Percentiles rank a stretch among this genome's conserved stretches.
These are phyloP conservation scores for Rhinopomastus cyanomelas DNA, from an alignment of 2,113 vertebrate genomes.

Conservation along the genomic window DNA sequence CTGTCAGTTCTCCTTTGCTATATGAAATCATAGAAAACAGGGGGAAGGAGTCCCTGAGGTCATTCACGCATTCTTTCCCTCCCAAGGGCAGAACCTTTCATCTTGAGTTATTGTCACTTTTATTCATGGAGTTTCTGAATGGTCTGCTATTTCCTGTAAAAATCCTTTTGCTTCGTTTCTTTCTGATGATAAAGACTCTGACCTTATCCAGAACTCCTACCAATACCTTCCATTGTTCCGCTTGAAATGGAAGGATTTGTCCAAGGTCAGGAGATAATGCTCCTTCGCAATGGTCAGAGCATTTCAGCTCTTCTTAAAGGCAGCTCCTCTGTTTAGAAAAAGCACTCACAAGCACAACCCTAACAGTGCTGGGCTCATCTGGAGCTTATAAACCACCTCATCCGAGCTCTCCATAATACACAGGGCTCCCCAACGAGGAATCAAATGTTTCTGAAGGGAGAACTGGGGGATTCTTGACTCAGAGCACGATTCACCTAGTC, in stretches of 20 bases:
- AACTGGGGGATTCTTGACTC: not conserved
- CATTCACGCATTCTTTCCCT: slow-evolving; percentile 41
- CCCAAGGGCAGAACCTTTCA: slow-evolving; percentile 46
- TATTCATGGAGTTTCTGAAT: slow-evolving; percentile 41
- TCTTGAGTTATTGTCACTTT: slow-evolving; percentile 27
- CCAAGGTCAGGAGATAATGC: slow-evolving; percentile 27
- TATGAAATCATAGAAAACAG: slow-evolving; percentile 45
- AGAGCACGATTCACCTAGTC: not conserved
- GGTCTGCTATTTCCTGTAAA: slow-evolving; percentile 53
- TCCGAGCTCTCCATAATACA: not conserved
- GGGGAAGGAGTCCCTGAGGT: slow-evolving; percentile 24
- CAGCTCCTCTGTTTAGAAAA: not conserved
- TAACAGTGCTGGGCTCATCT: not conserved
- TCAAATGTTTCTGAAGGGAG: not conserved
- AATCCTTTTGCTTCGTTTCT: slow-evolving; percentile 30
- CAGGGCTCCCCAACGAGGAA: not conserved
- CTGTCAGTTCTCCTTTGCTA: slow-evolving; percentile 36
- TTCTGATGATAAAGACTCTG: slow-evolving; percentile 8
- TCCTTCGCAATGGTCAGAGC: not conserved
- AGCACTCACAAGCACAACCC: not conserved
- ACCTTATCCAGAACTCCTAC: slow-evolving; percentile 28
- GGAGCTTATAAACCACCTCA: not conserved
- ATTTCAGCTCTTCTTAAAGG: not conserved
- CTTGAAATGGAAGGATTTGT: slow-evolving; percentile 38
- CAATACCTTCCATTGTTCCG: slow-evolving; percentile 18